Conservation (phyloP, 2,888 invertebrate species). For the Drosophila melanosoma region DNA sequence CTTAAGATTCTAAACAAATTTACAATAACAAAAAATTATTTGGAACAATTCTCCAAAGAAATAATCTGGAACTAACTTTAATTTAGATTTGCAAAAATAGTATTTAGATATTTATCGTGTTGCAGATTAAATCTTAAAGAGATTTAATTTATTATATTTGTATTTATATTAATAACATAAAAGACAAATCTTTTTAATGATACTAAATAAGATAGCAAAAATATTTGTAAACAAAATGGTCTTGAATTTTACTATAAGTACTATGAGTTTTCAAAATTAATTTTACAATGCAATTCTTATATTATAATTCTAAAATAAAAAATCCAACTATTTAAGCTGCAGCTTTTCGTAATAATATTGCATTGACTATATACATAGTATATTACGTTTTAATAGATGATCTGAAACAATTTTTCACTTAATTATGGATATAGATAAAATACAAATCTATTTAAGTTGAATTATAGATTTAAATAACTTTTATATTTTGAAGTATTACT, state of each 20-base stretch:
- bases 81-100: background rate
- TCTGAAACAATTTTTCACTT: rapidly evolving
- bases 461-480: background rate
- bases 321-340: background rate
- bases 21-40: background rate
- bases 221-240: background rate
- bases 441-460: background rate
- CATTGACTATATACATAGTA: background rate
- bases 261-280: background rate
- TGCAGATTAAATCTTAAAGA: background rate
- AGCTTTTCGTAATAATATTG: too few relatives aligned
- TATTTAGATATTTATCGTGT: background rate
- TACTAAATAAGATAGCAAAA: background rate
- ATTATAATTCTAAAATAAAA: background rate
- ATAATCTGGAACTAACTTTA: background rate
- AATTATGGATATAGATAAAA: background rate
- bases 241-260: background rate
- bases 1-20: background rate
- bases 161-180: background rate
- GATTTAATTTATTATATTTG: background rate
- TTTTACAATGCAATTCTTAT: background rate
- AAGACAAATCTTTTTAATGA: background rate
- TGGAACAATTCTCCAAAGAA: background rate
- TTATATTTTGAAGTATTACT: background rate
- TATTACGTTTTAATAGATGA: background rate